Base-by-base conservation (phyloP, 1,140 invertebrate genomes). In the Caenorhabditis elegans region DNA sequence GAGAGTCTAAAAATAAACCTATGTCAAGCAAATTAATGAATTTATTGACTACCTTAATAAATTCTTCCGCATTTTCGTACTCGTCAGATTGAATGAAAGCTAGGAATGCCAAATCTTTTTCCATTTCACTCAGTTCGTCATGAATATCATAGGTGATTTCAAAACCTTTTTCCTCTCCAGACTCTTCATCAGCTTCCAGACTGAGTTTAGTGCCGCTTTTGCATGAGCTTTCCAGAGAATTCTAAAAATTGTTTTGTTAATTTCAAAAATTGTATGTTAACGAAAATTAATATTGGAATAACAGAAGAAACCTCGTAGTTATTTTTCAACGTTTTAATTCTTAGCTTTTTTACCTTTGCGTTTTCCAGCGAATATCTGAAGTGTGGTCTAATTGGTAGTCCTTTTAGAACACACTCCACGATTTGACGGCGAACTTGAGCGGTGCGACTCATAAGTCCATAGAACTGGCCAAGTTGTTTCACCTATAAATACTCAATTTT, bases 61-160 rank as follows among this genome's bases (percentile, higher is more conserved):
- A 87, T 46, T 85, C 80, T 55, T 89, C 87, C 1, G 89, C 88
- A 55, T 89, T 89, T 47, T 89, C 85, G 26, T 88, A 82, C 51
- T 89, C 88, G 60, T 89, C 89, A 22, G 78, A 82, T 55, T 89
- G 87, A 60, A 90, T 86, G 83, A 87, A 89, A 51, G 88, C 80
- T 13, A 89, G 76, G 78, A 89, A 89, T 6, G 85, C 86, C 0
- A 89, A 77, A 80, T 89, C 88, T 80, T 87, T 90, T 39, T 90
- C 85, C 49, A 89, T 85, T 79, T 89, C 89, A 47, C 87, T 87
- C 10, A 89, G 46, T 65, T 89, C 88, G 60, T 85, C 87, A 34
- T 80, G 85, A 70, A 89, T 89, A 76, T 89, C 88, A 65, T 88
- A 89, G 10, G 83, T 84, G 3, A 85, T 86, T 13, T 31, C 76